Base-by-base conservation (phyloP, 2,888 invertebrate genomes). In the Cerastoderma edule region DNA sequence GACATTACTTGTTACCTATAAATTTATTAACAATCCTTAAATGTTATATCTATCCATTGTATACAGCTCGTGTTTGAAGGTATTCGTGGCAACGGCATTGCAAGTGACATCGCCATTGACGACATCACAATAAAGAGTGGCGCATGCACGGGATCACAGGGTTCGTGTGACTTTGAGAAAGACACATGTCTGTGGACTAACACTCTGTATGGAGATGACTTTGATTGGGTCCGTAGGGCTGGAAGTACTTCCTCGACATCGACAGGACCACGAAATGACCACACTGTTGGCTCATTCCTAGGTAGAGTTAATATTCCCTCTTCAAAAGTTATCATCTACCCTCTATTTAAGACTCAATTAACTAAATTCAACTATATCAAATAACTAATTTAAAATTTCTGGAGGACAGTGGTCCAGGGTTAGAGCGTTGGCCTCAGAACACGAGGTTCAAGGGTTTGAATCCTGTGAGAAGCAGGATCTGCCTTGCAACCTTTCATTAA, bases 31-130 rank as follows among this genome's bases (percentile, higher is more conserved):
- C n/a, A n/a, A n/a, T n/a, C n/a, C n/a, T n/a, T n/a, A n/a, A 39
- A 39, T 13, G 16, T 39, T 39, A 39, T 39, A 39, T 39, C 16
- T 13, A 39, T 39, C 39, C 39, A 13, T 22, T 10, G 27, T 48
- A 46, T 63, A 2, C 80, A 91, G 90, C 80, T 87, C 32, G 85
- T 88, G 22, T 89, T 91, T 76, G 90, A 90, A 68, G 90, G 83
- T 10, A 70, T 84, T 8, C 73, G 80, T 39, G 90, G 88, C 8
- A 77, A 57, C 16, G 84, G 89, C 8, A 75, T 69, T 66, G 63
- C 63, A 33, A 88, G 90, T 30, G 89, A 90, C 70, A 89, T 91
- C 44, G 88, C 90, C 30, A 81, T 91, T 56, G 91, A 91, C 78
- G 91, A 91, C 74, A 79, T 92, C 33, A 74, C 78, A 6, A 80